Evolutionary conservation across 1,140 invertebrate species (phyloP), one percentile per base, ranked within the genome.

Genomic region (Pseudomyrmex sp.): DNA sequence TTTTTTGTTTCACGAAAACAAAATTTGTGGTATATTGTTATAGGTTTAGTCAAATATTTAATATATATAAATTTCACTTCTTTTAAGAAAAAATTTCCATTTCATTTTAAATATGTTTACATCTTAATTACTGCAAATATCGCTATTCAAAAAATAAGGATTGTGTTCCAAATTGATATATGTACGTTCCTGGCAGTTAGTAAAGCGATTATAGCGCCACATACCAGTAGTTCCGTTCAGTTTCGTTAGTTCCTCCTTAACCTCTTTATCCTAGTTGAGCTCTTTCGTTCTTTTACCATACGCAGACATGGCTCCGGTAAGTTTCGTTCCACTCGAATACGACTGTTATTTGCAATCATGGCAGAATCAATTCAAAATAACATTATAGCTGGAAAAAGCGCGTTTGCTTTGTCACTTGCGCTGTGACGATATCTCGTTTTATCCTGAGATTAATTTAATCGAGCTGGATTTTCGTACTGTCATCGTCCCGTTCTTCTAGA

Each of bases 251-350:
- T 35, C 18, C 15, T 10, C 54, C 7, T 7, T 35, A 35, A 10
- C 62, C 13, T 56, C 12, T 23, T 7, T 35, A 0, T 0, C 35
- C 35, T 35, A 4, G 35, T 35, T 35, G 35, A 10, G 0, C 76
- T 92, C 90, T 92, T 90, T 88, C 84, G 68, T 86, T 87, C 61
- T 76, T 65, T 35, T 63, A 74, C 52, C 48, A 82, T 46, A 69
- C 70, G 77, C 84, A 87, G 92, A 90, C 26, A 93, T 93, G 93
- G 90, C 88, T 87, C 89, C 83, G 89, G 93, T 94, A 90, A 93
- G 92, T 90, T 76, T 48, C 9, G 46, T 20, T 70, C 59, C 58
- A 0, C 7, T 0, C 8, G 85, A 84, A 85, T 76, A 75, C 61
- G 10, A 26, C 2, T 20, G 50, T 87, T 62, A 50, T 63, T 61